These are phyloP conservation scores for Ostrea edulis DNA, from an alignment of 1,140 invertebrate genomes.

Conservation along the genomic window DNA sequence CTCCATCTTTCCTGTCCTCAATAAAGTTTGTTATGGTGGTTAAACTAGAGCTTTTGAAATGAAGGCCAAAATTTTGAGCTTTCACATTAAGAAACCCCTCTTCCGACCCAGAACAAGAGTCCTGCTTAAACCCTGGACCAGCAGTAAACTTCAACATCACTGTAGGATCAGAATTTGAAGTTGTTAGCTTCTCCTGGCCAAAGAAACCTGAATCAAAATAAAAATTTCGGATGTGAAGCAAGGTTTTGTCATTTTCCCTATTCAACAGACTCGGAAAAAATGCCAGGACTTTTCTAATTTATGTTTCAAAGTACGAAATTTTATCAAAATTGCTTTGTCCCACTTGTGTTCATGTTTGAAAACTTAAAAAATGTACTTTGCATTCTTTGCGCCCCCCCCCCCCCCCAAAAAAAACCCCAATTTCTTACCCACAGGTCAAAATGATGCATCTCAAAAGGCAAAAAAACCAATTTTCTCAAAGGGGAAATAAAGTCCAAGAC, in stretches of 20 bases:
- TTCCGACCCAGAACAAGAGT: conserved; percentile 28
- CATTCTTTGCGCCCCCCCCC: no score
- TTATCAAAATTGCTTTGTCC: no score
- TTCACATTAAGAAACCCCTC: conserved; percentile 58
- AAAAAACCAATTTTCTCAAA: no score
- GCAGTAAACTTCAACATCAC: conserved; percentile 50
- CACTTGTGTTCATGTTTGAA: no score
- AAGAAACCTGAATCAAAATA: neutral
- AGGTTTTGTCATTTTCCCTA: neutral
- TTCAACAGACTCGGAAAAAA: no score
- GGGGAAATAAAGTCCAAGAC: no score
- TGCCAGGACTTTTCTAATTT: no score
- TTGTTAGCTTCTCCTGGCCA: neutral
- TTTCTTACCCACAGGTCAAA: no score
- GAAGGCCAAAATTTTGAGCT: conserved; percentile 59
- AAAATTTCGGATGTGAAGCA: neutral
- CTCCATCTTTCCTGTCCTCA: conserved; percentile 89
- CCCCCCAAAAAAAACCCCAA: no score
- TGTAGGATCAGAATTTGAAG: neutral
- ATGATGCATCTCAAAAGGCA: no score
- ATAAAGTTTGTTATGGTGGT: conserved; percentile 89
- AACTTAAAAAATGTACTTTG: no score
- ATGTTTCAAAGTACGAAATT: no score
- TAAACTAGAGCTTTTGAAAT: conserved; percentile 89
- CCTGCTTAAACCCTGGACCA: conserved; percentile 38